Evolutionary conservation across 2,113 vertebrate species (phyloP).

Genomic region (Lynx canadensis): DNA sequence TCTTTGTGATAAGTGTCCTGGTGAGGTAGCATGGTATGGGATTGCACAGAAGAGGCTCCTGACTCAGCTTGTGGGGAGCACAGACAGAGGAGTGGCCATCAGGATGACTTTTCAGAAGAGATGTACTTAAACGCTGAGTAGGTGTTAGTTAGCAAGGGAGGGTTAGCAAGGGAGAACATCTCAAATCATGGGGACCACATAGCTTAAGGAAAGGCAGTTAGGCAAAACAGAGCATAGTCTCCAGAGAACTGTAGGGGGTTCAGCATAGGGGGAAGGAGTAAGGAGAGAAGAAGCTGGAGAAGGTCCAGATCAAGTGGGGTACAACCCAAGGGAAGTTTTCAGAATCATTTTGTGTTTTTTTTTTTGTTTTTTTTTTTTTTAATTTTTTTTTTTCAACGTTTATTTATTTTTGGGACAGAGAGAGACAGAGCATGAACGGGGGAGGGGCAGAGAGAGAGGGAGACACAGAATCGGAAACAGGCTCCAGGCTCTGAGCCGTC

Average conservation of each 20-base stretch:
- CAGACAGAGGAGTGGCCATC: neutral
- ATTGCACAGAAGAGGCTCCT: neutral
- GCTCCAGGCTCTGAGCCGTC: no score
- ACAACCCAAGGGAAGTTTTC: neutral
- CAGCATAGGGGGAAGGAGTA: neutral
- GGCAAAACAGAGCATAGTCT: neutral
- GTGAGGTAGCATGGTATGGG: neutral
- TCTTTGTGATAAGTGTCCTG: constrained; percentile 34
- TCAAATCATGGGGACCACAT: neutral
- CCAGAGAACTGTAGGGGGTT: neutral
- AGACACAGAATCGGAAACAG: no score
- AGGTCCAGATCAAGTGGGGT: neutral
- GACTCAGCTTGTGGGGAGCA: neutral
- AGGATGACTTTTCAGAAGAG: constrained; percentile 20
- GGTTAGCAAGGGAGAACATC: neutral
- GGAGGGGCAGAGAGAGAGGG: no score
- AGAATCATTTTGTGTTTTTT: constrained; percentile 23
- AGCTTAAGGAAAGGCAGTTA: neutral
- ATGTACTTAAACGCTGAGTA: neutral
- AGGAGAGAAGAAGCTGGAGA: neutral
- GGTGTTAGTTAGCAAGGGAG: neutral
- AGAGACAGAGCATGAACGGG: no score
- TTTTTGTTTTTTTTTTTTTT: no score
- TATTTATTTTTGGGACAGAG: no score
- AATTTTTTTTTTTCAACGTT: no score